phyloP scores from a whole-genome alignment of 2,888 invertebrate species.

The Stictocephala bisonia region DNA sequence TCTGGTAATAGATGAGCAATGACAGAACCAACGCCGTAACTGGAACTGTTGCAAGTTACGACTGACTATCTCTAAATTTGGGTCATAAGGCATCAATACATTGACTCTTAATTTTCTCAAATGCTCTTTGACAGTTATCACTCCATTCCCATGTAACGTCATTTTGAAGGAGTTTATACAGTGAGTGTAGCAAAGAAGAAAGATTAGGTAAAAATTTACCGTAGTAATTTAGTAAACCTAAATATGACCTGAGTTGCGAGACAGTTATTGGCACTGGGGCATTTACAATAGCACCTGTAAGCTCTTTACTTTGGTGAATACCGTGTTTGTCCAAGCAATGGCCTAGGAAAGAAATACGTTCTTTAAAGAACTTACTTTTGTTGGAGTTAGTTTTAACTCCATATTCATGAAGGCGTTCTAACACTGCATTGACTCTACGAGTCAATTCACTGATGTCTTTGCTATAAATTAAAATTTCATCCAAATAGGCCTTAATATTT shows the following conservation, averaged over 20 bases:
- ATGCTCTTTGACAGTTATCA: neutral
- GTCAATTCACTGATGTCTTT: conserved; percentile 53
- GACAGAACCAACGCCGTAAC: conserved; percentile 37
- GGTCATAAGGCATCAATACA: conserved; percentile 31
- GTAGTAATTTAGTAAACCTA: conserved; percentile 3
- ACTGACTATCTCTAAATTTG: conserved; percentile 19
- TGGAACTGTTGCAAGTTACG: conserved; percentile 37
- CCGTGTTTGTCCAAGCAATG: conserved; percentile 13
- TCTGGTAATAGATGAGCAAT: conserved; percentile 24
- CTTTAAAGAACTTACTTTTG: conserved; percentile 44
- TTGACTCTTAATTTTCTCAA: neutral
- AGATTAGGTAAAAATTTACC: conserved; percentile 8
- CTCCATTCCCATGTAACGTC: conserved; percentile 9
- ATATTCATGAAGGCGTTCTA: conserved; percentile 48
- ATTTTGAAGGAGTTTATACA: neutral
- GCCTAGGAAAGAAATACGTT: conserved; percentile 37
- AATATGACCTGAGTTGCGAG: neutral
- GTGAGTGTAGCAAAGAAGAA: neutral
- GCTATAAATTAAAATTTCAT: conserved; percentile 58
- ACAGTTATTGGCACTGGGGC: neutral
- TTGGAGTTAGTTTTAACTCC: conserved; percentile 40
- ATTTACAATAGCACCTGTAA: neutral
- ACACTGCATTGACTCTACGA: conserved; percentile 49
- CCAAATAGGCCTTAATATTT: conserved; percentile 56
- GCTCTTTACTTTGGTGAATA: neutral